phyloP scores from a whole-genome alignment of 2,888 invertebrate genomes.

The Pachycephus smyrnensis region DNA sequence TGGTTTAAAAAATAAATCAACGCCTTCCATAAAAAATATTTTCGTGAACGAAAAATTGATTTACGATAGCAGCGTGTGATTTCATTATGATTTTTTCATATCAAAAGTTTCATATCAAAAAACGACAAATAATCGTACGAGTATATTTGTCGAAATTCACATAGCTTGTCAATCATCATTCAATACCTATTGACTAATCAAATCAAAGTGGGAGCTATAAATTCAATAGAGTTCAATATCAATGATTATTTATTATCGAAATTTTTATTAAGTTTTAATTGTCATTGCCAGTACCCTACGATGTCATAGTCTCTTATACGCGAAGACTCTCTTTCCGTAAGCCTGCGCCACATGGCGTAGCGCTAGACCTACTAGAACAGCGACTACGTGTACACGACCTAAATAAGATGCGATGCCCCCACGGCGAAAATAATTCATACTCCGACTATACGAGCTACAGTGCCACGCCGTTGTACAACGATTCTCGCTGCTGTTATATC shows the following conservation, averaged over 20 bases:
- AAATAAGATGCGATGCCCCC: slow-evolving; percentile 68
- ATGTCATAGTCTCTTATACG: not conserved
- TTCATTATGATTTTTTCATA: not conserved
- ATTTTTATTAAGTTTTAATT: not conserved
- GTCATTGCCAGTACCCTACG: not conserved
- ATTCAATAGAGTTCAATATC: not conserved
- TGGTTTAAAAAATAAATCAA: not conserved
- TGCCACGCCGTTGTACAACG: slow-evolving; percentile 6
- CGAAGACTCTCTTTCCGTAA: slow-evolving; percentile 1
- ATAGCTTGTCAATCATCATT: not conserved
- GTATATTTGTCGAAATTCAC: not conserved
- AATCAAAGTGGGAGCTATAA: not conserved
- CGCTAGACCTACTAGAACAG: slow-evolving; percentile 21
- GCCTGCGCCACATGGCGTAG: slow-evolving; percentile 6
- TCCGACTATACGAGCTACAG: slow-evolving; percentile 33
- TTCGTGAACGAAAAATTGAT: not conserved
- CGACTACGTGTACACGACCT: slow-evolving; percentile 65
- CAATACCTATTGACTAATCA: not conserved
- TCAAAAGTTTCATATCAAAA: not conserved
- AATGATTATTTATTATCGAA: not conserved
- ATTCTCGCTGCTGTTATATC: slow-evolving; percentile 10
- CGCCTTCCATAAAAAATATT: not conserved
- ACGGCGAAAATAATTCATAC: slow-evolving; percentile 67
- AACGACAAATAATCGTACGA: not conserved
- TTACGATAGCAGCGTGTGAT: not conserved